Evolutionary conservation across 2,888 invertebrate genomes (phyloP).

Genomic region (Latheticus oryzae): DNA sequence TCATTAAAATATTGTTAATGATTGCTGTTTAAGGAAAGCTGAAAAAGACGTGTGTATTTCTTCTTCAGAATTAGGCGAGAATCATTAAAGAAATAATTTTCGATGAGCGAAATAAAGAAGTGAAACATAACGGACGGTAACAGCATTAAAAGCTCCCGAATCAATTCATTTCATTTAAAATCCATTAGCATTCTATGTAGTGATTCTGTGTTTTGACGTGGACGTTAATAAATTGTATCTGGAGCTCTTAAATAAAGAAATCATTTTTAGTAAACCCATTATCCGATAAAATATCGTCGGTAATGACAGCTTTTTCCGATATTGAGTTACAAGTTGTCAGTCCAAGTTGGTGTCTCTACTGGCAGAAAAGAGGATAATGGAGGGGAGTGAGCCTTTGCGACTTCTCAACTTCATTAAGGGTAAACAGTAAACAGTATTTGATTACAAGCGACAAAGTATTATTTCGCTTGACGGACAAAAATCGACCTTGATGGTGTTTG

Average conservation of each 20-base stretch:
- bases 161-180: slow-evolving; percentile 26
- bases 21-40: slow-evolving; percentile 39
- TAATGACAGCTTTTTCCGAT: slow-evolving; percentile 53
- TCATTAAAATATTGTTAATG: slow-evolving; percentile 46
- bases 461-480: slow-evolving; percentile 24
- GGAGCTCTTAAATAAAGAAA: slow-evolving; percentile 42
- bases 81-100: slow-evolving; percentile 10
- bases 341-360: slow-evolving; percentile 38
- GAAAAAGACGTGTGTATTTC: background rate
- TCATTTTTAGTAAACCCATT: slow-evolving; percentile 45
- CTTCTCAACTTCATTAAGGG: slow-evolving; percentile 43
- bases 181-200: slow-evolving; percentile 36
- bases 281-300: slow-evolving; percentile 48
- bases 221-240: slow-evolving; percentile 44
- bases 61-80: no score
- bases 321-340: slow-evolving; percentile 54
- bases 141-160: slow-evolving; percentile 15
- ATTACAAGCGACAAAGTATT: slow-evolving; percentile 39
- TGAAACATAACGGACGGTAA: slow-evolving; percentile 12
- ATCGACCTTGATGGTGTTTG: slow-evolving; percentile 33
- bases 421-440: slow-evolving; percentile 44
- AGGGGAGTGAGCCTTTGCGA: slow-evolving; percentile 30
- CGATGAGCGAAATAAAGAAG: slow-evolving; percentile 8
- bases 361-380: slow-evolving; percentile 32
- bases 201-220: slow-evolving; percentile 32